A percentile compares a stretch with the other conserved stretches of the same genome.
Evolutionary conservation across 1,140 invertebrate species (phyloP).

Genomic region (Aphidius ervi): DNA sequence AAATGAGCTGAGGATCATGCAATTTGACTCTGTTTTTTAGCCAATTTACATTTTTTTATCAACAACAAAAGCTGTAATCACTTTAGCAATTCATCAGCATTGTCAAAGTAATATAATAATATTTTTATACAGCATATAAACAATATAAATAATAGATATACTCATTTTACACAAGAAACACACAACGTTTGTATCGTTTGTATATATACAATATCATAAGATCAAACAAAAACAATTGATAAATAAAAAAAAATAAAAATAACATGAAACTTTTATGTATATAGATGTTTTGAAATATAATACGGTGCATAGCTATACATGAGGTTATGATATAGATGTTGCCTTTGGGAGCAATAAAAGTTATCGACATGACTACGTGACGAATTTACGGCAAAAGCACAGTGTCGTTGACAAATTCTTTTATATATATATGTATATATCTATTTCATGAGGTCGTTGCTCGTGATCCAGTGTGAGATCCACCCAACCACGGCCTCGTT

Average conservation of each 20-base stretch:
- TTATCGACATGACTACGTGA: slow-evolving; percentile 27
- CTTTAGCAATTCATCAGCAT: no score
- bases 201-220: no score
- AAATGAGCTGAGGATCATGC: no score
- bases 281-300: slow-evolving; percentile 20
- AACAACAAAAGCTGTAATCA: no score
- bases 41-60: no score
- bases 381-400: slow-evolving; percentile 25
- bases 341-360: slow-evolving; percentile 22
- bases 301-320: slow-evolving; percentile 8
- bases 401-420: slow-evolving; percentile 16
- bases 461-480: slow-evolving; percentile 25
- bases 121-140: no score
- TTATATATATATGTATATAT: slow-evolving; percentile 7
- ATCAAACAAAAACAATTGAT: background rate
- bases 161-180: no score
- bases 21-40: no score
- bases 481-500: slow-evolving; percentile 24
- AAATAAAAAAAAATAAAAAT: slow-evolving; percentile 5
- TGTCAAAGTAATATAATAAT: no score
- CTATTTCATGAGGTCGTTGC: slow-evolving; percentile 21
- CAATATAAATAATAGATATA: no score
- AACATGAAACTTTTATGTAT: background rate
- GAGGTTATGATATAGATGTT: slow-evolving; percentile 26
- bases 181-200: no score